phyloP scores from a whole-genome alignment of 2,113 vertebrate species.

The Cettia cetti region DNA sequence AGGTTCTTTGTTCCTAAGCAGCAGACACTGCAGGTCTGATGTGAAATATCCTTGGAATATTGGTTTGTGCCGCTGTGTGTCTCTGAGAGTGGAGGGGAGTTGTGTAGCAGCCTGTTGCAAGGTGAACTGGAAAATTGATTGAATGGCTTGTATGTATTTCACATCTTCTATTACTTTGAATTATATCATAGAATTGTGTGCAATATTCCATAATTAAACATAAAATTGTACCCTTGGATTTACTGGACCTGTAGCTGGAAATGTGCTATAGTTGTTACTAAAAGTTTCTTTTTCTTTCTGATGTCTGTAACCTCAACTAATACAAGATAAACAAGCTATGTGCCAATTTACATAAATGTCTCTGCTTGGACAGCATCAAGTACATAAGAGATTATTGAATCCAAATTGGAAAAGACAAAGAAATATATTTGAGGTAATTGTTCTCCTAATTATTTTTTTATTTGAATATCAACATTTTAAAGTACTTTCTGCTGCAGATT shows the following conservation, averaged over 20 bases:
- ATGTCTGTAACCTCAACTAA: conserved; percentile 81
- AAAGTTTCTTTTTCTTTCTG: neutral
- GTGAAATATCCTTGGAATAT: no score
- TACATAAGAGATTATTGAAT: conserved; percentile 87
- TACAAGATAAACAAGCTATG: conserved; percentile 79
- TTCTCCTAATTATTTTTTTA: neutral
- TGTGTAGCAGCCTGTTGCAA: neutral
- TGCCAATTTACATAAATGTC: conserved; percentile 85
- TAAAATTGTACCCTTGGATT: neutral
- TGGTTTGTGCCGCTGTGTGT: neutral
- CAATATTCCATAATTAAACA: neutral
- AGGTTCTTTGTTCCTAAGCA: neutral
- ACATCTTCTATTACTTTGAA: neutral
- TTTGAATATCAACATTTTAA: neutral
- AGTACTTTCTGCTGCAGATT: neutral
- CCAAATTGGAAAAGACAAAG: conserved; percentile 85
- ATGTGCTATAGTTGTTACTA: neutral
- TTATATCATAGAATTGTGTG: neutral
- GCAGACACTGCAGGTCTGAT: neutral
- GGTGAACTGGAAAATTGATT: neutral
- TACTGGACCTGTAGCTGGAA: neutral
- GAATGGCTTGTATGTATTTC: neutral
- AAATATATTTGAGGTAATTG: conserved; percentile 73
- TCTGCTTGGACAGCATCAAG: conserved; percentile 79
- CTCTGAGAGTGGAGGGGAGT: neutral